phyloP scores from a whole-genome alignment of 2,888 invertebrate species.

The Ophion obscuratus region DNA sequence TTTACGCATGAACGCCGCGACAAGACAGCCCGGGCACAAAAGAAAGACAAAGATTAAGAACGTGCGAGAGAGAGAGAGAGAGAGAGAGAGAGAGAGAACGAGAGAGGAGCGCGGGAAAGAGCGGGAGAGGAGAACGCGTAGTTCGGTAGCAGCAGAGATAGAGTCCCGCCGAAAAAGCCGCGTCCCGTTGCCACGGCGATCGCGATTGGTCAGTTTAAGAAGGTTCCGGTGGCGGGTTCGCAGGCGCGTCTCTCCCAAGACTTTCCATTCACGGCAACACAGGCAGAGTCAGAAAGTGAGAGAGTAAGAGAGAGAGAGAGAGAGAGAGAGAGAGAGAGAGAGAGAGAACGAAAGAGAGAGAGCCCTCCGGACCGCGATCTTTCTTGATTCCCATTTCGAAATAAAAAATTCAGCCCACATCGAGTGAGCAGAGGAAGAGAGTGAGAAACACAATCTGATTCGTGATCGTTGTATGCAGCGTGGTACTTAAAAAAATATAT shows the following conservation, averaged over 20 bases:
- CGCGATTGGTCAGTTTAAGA: constrained; percentile 55
- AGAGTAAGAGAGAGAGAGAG: background rate
- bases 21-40: background rate
- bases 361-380: constrained; percentile 24
- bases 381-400: constrained; percentile 38
- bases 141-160: constrained; percentile 57
- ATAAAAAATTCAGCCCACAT: constrained; percentile 43
- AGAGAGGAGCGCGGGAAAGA: constrained; percentile 39
- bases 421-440: constrained; percentile 1
- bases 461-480: constrained; percentile 75
- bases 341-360: background rate
- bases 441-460: constrained; percentile 50
- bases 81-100: constrained; percentile 21
- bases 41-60: background rate
- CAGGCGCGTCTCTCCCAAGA: constrained; percentile 48
- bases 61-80: background rate
- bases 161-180: constrained; percentile 64
- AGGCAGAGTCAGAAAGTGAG: constrained; percentile 5
- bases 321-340: background rate
- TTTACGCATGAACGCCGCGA: constrained; percentile 25
- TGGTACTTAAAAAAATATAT: constrained; percentile 72
- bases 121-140: constrained; percentile 47
- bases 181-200: constrained; percentile 48
- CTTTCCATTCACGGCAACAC: constrained; percentile 58
- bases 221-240: constrained; percentile 42